These are phyloP conservation scores for Lampropteryx suffumata DNA, from an alignment of 2,888 invertebrate species.

Conservation along the genomic window DNA sequence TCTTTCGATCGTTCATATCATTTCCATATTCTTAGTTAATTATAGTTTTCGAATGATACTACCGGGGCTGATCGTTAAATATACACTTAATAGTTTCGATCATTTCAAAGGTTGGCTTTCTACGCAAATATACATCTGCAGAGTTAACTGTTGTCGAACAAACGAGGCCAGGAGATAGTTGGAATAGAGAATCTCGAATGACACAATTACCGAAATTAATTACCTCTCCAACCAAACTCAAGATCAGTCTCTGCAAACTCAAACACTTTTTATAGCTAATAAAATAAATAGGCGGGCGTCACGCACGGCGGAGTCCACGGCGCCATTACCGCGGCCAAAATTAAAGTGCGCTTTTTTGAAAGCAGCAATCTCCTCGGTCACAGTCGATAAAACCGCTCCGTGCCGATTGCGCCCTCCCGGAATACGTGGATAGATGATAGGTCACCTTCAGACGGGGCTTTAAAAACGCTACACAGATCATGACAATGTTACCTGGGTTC, in stretches of 20 bases:
- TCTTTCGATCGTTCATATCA: too few species aligned
- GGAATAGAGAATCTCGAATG: slow-evolving; percentile 4
- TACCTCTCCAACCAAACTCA: slow-evolving; percentile 18
- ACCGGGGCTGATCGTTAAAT: too few species aligned
- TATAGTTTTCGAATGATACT: too few species aligned
- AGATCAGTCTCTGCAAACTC: slow-evolving; percentile 33
- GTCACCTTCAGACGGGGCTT: slow-evolving; percentile 12
- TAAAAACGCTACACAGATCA: slow-evolving; percentile 5
- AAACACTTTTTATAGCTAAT: slow-evolving; percentile 72
- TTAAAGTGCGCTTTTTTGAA: slow-evolving; percentile 78
- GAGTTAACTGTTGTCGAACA: background rate
- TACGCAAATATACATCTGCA: background rate
- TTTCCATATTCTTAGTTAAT: too few species aligned
- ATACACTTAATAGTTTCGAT: too few species aligned
- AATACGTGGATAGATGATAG: slow-evolving; percentile 39
- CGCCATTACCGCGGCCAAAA: slow-evolving; percentile 64
- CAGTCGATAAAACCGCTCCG: slow-evolving; percentile 78
- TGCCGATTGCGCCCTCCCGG: slow-evolving; percentile 68
- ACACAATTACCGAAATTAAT: slow-evolving; percentile 28
- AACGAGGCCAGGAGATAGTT: background rate
- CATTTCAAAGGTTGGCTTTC: too few species aligned
- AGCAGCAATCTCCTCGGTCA: slow-evolving; percentile 72
- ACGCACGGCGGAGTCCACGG: slow-evolving; percentile 63
- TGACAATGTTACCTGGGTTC: too few species aligned
- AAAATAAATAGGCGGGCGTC: slow-evolving; percentile 73